Evolutionary conservation across 2,888 invertebrate genomes (phyloP), one percentile per base, ranked within the genome.

Genomic region (Lepetodrilus schrolli): DNA sequence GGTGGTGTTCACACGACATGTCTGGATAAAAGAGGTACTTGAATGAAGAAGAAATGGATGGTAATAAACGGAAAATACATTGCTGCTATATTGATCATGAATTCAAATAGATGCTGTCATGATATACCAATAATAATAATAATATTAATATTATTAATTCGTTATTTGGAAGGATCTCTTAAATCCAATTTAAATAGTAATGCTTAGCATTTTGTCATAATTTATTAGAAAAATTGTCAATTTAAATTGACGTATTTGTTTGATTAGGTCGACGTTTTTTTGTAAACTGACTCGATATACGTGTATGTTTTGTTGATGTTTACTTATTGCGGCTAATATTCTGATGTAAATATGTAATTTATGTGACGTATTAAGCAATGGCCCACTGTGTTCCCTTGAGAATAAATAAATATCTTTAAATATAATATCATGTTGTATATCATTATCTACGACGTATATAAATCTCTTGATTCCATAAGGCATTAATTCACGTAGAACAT

Each of bases 391-490:
- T 58, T 58, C 58, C 34, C 7, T 7, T 58, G 58, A 58, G 58
- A 58, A 58, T 26, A 26, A 58, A 58, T 58, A 58, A 58, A 58
- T 58, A 58, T 58, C 26, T 58, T 58, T 58, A 30, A 26, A 58
- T 26, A 58, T 30, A 58, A 58, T 26, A 34, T 26, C 34, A 5
- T 26, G 3, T 48, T 48, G 17, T 3, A 48, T 48, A 20, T 48
- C 21, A 17, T 4, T 7, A n/a, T 48, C 4, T n/a, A 20, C 21
- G 17, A 8, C 4, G 5, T 48, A 4, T n/a, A 8, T 48, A 1
- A n/a, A 8, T 48, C 3, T 17, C 17, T 21, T 48, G 38, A 38
- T 38, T 38, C 7, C n/a, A n/a, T n/a, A n/a, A n/a, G n/a, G n/a
- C n/a, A n/a, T n/a, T n/a, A n/a, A n/a, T n/a, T n/a, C n/a, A n/a